These are phyloP conservation scores for Noctilio leporinus DNA, from an alignment of 2,113 vertebrate species.

Conservation along the genomic window DNA sequence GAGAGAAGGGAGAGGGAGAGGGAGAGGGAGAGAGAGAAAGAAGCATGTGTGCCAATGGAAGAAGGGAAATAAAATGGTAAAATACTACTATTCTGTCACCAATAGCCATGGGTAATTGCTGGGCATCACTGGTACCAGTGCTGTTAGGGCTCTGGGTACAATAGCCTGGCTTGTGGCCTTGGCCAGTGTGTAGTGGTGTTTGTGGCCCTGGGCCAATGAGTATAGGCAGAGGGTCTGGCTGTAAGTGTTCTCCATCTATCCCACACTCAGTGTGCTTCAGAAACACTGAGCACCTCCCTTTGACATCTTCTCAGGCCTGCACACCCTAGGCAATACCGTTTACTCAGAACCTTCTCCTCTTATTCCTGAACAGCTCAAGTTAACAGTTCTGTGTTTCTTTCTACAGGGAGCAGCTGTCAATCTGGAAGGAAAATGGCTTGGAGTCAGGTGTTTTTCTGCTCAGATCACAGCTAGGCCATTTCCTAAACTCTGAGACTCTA, in stretches of 20 bases:
- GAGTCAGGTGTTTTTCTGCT: not conserved
- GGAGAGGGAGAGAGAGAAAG: not conserved
- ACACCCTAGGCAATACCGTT: not conserved
- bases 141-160: not conserved
- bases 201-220: not conserved
- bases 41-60: not conserved
- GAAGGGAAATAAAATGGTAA: not conserved
- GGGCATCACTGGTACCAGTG: no score
- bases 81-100: not conserved
- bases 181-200: not conserved
- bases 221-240: not conserved
- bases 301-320: not conserved
- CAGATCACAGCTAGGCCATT: not conserved
- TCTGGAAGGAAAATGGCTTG: not conserved
- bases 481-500: not conserved
- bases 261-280: not conserved
- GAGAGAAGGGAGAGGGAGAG: not conserved
- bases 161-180: not conserved
- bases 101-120: accelerated
- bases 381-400: accelerated
- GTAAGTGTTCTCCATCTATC: not conserved
- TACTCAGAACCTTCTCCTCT: not conserved
- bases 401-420: not conserved
- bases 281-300: not conserved
- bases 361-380: accelerated